phyloP scores from a whole-genome alignment of 2,797 vertebrate species.

The Megaceryle alcyon region DNA sequence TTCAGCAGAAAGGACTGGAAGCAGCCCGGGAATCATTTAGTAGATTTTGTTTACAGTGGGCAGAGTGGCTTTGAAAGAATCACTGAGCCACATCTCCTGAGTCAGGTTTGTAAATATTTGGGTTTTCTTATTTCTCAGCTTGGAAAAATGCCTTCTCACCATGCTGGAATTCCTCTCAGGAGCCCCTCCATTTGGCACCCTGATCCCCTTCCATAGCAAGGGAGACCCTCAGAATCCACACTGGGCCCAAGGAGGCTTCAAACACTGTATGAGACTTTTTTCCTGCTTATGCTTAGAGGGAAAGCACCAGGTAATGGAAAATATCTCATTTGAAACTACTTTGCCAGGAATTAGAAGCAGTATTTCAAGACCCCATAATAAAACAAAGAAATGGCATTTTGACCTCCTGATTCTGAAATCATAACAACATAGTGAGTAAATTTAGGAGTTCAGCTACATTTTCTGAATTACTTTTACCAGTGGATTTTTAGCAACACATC shows the following conservation, averaged over 20 bases:
- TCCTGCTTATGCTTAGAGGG: neutral
- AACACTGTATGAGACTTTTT: neutral
- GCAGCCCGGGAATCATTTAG: neutral
- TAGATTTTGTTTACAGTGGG: neutral
- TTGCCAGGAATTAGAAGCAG: neutral
- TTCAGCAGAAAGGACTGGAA: neutral
- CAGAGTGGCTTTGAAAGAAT: neutral
- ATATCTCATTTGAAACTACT: neutral
- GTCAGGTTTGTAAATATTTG: neutral
- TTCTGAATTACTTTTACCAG: neutral
- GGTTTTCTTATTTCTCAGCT: neutral
- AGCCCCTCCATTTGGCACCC: neutral
- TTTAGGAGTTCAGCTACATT: neutral
- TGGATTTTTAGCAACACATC: neutral
- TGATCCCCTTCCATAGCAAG: accelerated
- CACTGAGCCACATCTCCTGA: neutral
- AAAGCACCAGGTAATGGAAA: neutral
- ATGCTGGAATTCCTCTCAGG: neutral
- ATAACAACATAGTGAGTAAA: neutral
- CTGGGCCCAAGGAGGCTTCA: neutral
- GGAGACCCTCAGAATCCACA: neutral
- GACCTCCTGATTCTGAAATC: neutral
- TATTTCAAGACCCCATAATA: neutral
- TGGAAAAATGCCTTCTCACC: neutral
- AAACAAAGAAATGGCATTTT: constrained; percentile 2